Percentiles rank a stretch among this genome's conserved stretches.
Conservation (phyloP, 2,888 invertebrate genomes). For the Ophioninae sp. region DNA sequence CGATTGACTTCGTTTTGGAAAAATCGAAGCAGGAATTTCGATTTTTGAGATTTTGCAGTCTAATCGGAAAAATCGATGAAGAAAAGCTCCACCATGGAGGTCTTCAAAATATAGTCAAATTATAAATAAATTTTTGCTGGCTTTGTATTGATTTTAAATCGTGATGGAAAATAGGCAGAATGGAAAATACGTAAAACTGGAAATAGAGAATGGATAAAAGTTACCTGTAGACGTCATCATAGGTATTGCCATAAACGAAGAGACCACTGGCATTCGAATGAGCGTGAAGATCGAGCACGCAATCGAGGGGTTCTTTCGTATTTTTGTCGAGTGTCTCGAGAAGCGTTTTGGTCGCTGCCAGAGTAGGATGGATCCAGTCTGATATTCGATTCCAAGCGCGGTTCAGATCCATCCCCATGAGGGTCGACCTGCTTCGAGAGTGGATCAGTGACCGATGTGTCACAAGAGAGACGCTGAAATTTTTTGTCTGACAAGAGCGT, state of each 20-base stretch:
- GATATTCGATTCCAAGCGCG: conserved; percentile 95
- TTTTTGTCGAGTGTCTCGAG: conserved; percentile 90
- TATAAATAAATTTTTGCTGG: neutral
- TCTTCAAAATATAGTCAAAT: neutral
- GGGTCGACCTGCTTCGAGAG: conserved; percentile 84
- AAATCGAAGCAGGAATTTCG: neutral
- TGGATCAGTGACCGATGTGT: neutral
- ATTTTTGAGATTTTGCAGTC: neutral
- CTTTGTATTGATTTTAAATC: neutral
- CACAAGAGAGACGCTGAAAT: neutral
- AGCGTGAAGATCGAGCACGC: conserved; percentile 97
- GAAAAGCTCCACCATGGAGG: neutral
- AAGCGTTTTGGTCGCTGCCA: conserved; percentile 91
- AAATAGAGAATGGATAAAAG: conserved; percentile 24
- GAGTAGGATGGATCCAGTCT: conserved; percentile 95
- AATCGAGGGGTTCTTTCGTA: conserved; percentile 90
- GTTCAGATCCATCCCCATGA: conserved; percentile 97
- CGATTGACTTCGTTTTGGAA: neutral
- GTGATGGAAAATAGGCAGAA: neutral
- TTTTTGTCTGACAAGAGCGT: no score
- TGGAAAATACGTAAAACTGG: neutral
- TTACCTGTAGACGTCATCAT: conserved; percentile 94
- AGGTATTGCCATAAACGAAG: conserved; percentile 97
- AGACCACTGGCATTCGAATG: conserved; percentile 96
- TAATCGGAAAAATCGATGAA: neutral